phyloP scores from a whole-genome alignment of 2,113 vertebrate genomes.

The Gavia stellata region DNA sequence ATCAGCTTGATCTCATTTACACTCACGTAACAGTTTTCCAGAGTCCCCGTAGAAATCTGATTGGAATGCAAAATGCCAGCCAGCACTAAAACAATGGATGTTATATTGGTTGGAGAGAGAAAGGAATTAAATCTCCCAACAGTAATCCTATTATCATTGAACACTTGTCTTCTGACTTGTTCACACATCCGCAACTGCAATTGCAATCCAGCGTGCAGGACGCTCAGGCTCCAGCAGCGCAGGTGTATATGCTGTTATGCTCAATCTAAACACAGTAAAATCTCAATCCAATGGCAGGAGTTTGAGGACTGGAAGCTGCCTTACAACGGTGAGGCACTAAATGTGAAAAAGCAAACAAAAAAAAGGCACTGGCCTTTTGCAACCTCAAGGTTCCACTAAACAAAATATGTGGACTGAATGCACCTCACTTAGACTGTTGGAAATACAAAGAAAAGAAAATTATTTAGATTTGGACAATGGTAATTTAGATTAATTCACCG shows the following conservation, averaged over 20 bases:
- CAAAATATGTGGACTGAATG: neutral
- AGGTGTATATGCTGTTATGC: neutral
- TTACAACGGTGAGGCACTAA: neutral
- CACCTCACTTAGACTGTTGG: neutral
- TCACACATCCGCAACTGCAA: neutral
- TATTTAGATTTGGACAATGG: neutral
- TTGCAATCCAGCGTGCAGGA: neutral
- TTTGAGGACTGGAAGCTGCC: neutral
- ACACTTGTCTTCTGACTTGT: neutral
- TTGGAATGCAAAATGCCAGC: neutral
- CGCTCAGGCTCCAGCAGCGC: rapidly evolving
- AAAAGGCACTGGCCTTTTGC: neutral
- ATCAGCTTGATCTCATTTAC: neutral
- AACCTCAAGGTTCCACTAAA: neutral
- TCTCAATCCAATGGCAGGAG: neutral
- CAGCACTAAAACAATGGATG: neutral
- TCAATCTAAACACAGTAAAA: neutral
- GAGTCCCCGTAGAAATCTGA: neutral
- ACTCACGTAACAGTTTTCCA: neutral
- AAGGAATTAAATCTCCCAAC: neutral
- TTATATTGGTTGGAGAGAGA: neutral
- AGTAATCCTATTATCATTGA: neutral
- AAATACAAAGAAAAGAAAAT: neutral
- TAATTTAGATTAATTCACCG: neutral
- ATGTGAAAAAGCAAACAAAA: neutral